phyloP scores from a whole-genome alignment of 2,113 vertebrate species.

The Nycticryphes semicollaris region DNA sequence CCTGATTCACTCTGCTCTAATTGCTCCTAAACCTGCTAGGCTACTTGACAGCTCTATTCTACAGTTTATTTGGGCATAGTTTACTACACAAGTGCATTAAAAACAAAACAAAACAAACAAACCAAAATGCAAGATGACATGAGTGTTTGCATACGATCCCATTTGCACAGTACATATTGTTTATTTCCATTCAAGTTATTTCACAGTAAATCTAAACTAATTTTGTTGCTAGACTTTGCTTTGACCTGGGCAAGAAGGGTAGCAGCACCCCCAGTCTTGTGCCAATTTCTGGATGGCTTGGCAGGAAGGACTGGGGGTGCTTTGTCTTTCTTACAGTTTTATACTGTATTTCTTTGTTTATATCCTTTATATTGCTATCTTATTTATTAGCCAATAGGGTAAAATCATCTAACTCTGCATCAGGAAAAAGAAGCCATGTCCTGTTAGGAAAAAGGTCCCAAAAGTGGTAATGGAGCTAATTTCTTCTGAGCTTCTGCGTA shows the following conservation, averaged over 20 bases:
- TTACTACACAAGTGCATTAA: background rate
- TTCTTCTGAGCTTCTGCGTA: background rate
- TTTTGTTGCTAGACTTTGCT: background rate
- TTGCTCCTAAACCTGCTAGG: background rate
- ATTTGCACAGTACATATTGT: background rate
- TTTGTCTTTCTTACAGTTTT: background rate
- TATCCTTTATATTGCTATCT: background rate
- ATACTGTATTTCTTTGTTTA: background rate
- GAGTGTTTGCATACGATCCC: background rate
- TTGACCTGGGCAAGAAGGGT: background rate
- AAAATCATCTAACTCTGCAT: background rate
- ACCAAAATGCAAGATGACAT: fast-evolving
- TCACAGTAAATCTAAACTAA: background rate
- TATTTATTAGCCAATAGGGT: background rate
- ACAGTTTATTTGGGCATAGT: background rate
- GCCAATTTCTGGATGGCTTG: background rate
- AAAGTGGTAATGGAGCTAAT: background rate
- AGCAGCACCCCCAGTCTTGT: background rate
- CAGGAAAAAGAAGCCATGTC: background rate
- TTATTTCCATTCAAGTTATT: background rate
- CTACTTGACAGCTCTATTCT: background rate
- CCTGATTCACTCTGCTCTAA: fast-evolving
- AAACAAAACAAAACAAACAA: background rate
- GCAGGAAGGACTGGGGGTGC: background rate
- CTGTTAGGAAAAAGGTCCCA: background rate